Percentiles rank a stretch among this genome's conserved stretches.
Conservation (phyloP, 2,888 invertebrate species). For the Philhelius pedissequus region DNA sequence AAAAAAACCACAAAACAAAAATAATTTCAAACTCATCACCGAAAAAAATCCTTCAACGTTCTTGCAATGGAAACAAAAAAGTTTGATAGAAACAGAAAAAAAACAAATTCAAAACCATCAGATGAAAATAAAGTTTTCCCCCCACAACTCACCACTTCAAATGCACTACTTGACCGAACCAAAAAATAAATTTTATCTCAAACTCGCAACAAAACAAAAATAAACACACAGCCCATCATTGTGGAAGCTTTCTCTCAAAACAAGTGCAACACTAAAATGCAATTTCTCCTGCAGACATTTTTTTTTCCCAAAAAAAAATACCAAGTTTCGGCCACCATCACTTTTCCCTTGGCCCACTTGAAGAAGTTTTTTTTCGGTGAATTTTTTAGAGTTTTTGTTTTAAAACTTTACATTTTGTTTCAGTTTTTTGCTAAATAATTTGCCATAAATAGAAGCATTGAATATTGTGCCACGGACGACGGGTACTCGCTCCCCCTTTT, state of each 20-base stretch:
- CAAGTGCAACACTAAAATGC: slow-evolving; percentile 47
- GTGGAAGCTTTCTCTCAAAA: slow-evolving; percentile 34
- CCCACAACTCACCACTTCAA: not conserved
- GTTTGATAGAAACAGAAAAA: not conserved
- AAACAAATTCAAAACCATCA: not conserved
- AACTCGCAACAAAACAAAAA: slow-evolving; percentile 12
- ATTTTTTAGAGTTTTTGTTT: not conserved
- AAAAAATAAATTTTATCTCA: slow-evolving; percentile 33
- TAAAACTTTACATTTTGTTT: slow-evolving; percentile 27
- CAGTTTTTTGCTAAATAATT: slow-evolving; percentile 21
- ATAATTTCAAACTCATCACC: not conserved
- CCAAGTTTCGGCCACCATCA: not conserved
- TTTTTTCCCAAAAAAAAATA: slow-evolving; percentile 3
- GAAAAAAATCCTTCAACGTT: not conserved
- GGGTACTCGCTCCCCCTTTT: not conserved
- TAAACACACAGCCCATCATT: slow-evolving; percentile 1
- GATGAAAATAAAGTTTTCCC: slow-evolving; percentile 1
- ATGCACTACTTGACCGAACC: slow-evolving; percentile 21
- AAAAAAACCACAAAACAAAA: not conserved
- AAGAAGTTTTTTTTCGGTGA: not conserved
- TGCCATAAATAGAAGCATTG: not conserved
- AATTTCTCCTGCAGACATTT: slow-evolving; percentile 60
- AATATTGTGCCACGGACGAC: not conserved
- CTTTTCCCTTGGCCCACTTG: slow-evolving; percentile 38
- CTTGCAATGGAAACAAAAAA: not conserved